Percentiles rank a stretch among this genome's conserved stretches.
Evolutionary conservation across 1,140 invertebrate genomes (phyloP).

Genomic region (Drosophila tsacasi): DNA sequence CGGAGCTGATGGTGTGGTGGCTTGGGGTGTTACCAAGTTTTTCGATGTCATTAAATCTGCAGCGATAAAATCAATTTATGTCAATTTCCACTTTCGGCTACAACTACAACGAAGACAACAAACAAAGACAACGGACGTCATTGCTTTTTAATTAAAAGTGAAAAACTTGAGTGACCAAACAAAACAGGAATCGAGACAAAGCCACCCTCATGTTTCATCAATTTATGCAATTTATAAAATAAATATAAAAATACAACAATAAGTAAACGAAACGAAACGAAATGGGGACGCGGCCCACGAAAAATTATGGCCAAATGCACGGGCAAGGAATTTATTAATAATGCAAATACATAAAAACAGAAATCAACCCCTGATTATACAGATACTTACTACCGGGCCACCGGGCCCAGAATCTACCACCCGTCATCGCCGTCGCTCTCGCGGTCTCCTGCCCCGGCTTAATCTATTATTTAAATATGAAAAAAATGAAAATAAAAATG

Average conservation of each 20-base stretch:
- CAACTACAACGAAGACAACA: slow-evolving; percentile 37
- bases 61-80: slow-evolving; percentile 83
- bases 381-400: slow-evolving; percentile 66
- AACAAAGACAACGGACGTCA: slow-evolving; percentile 52
- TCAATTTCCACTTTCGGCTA: slow-evolving; percentile 78
- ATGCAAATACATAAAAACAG: slow-evolving; percentile 83
- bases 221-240: slow-evolving; percentile 84
- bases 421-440: slow-evolving; percentile 22
- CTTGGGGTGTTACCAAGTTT: slow-evolving; percentile 43
- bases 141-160: slow-evolving; percentile 82
- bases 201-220: slow-evolving; percentile 71
- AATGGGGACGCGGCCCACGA: slow-evolving; percentile 40
- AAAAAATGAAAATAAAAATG: slow-evolving; percentile 76
- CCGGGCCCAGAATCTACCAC: slow-evolving; percentile 47
- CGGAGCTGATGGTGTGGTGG: not conserved
- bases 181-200: slow-evolving; percentile 53
- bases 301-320: slow-evolving; percentile 75
- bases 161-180: slow-evolving; percentile 80
- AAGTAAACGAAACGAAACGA: slow-evolving; percentile 51
- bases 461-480: slow-evolving; percentile 84
- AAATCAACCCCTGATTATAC: slow-evolving; percentile 83
- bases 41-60: slow-evolving; percentile 80
- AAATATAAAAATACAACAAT: slow-evolving; percentile 81
- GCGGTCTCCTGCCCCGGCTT: slow-evolving; percentile 55
- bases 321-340: slow-evolving; percentile 82